Evolutionary conservation across 2,888 invertebrate species (phyloP), one percentile per base, ranked within the genome.

Genomic region (Iselma pallidipennis): DNA sequence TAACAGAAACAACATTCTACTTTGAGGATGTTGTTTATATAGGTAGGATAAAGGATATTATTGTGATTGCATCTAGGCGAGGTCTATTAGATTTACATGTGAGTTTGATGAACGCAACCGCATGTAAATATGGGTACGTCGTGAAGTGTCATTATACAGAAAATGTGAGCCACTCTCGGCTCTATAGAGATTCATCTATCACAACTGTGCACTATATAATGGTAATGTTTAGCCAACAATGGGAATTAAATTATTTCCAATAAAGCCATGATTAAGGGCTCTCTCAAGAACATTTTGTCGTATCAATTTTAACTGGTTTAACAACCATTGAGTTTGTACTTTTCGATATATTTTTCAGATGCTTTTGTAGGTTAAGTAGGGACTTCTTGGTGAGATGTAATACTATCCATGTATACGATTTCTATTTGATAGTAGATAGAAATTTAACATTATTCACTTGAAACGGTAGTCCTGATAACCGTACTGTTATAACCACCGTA

Each of bases 121-220:
- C 49, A 65, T 59, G 57, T 59, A 61, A 61, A 65, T 61, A 65
- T 57, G 56, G 61, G 51, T 61, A 61, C 52, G 59, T 62, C 61
- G 62, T 62, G 57, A 57, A 57, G 52, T 55, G 59, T 63, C 55
- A 61, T 61, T 58, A 59, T 66, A 54, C 58, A 63, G 61, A 66
- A 66, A 66, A 63, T 66, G 61, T 56, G 63, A 66, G 50, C 49
- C 55, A 55, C 54, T 59, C 57, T 59, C 57, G 49, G 66, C 69
- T 68, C 72, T 72, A 71, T 66, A 63, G 72, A 72, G 73, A 71
- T 72, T 67, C 71, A 74, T 74, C 70, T 73, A 74, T 74, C 74
- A 73, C 67, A 65, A 65, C 59, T 66, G 66, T 64, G 68, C 65
- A 72, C 71, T 71, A 68, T 72, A 69, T 66, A 67, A 69, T 61